phyloP scores from a whole-genome alignment of 2,113 vertebrate species.

The Cinclus cinclus region DNA sequence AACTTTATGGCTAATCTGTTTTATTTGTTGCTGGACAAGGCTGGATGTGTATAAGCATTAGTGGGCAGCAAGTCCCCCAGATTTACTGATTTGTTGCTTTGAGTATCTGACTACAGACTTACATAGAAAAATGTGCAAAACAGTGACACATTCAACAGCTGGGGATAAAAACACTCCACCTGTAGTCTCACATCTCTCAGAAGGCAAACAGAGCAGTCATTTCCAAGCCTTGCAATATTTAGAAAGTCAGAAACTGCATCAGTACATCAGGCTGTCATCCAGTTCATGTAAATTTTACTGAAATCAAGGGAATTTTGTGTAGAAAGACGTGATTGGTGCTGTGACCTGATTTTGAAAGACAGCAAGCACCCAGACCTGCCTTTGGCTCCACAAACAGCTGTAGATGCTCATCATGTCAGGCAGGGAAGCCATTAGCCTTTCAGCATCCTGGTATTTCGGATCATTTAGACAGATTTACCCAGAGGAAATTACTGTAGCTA shows the following conservation, averaged over 20 bases:
- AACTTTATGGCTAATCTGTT: background rate
- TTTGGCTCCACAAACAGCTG: constrained; percentile 11
- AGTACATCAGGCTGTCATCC: background rate
- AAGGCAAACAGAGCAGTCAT: background rate
- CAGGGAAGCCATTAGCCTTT: constrained; percentile 9
- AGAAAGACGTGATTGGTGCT: background rate
- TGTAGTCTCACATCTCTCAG: background rate
- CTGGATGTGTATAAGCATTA: background rate
- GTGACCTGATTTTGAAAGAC: background rate
- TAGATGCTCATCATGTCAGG: background rate
- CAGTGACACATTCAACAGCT: background rate
- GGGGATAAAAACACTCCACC: background rate
- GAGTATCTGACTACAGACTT: background rate
- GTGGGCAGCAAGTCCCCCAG: background rate
- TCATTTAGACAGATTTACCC: background rate
- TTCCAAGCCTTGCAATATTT: background rate
- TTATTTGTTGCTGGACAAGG: background rate
- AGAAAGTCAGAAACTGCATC: background rate
- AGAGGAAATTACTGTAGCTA: constrained; percentile 39
- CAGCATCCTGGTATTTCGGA: background rate
- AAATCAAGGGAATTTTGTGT: background rate
- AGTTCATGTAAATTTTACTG: background rate
- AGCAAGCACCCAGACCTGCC: background rate
- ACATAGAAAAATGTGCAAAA: background rate
- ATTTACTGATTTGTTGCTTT: background rate